Percentiles rank a stretch among this genome's conserved stretches.
phyloP scores from a whole-genome alignment of 2,888 invertebrate genomes.

The Mechanitis messenoides region DNA sequence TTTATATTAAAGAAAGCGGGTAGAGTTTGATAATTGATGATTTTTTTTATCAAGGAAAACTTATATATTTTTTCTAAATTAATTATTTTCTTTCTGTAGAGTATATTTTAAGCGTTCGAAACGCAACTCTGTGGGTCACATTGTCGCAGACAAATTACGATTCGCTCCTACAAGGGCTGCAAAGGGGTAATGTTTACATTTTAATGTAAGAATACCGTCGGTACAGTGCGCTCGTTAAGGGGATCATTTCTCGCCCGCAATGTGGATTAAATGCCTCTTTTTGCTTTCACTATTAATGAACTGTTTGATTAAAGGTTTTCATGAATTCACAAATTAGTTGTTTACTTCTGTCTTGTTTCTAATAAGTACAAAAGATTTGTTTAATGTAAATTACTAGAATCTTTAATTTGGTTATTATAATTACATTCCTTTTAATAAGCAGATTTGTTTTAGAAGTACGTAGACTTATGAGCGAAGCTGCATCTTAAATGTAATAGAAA shows the following conservation, averaged over 20 bases:
- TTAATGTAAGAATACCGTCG: constrained; percentile 67
- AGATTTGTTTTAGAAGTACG: no score
- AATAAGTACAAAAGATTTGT: background rate
- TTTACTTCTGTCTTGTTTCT: background rate
- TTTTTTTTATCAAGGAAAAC: no score
- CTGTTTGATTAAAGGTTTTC: constrained; percentile 43
- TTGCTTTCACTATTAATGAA: constrained; percentile 57
- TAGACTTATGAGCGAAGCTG: no score
- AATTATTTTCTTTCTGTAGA: background rate
- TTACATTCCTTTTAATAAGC: no score
- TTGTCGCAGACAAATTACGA: constrained; percentile 67
- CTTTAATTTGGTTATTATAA: background rate
- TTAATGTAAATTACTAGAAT: no score
- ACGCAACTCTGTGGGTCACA: constrained; percentile 44
- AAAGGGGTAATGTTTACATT: constrained; percentile 69
- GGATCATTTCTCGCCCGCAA: constrained; percentile 57
- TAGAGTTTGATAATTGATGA: no score
- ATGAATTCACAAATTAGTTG: constrained; percentile 5
- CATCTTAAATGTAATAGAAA: no score
- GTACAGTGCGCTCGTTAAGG: constrained; percentile 56
- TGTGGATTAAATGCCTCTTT: constrained; percentile 50
- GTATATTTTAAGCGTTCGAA: constrained; percentile 30
- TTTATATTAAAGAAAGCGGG: no score
- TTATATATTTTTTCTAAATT: no score
- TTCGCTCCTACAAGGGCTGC: constrained; percentile 53